Evolutionary conservation across 2,888 invertebrate genomes (phyloP), one percentile per base, ranked within the genome.

Genomic region (Omphaloscelis lunosa): DNA sequence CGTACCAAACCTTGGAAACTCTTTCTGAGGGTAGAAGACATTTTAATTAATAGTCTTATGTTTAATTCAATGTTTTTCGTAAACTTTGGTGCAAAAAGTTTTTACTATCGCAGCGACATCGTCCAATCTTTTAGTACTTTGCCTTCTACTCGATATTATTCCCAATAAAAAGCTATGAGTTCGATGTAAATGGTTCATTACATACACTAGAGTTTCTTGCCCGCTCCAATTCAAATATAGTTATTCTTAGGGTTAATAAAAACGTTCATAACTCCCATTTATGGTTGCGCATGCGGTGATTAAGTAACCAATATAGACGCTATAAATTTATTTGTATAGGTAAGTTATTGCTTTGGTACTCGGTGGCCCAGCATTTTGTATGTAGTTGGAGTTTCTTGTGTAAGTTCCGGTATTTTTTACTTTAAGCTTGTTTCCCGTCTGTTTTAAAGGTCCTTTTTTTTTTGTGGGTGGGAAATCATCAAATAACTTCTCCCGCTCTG

Each of bases 171-270:
- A 61, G 59, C 62, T 63, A 77, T 67, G 68, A 51, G 69, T 72
- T 71, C 73, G 27, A 72, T 65, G 39, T 63, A 58, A 74, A 80
- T 61, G 68, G 73, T 58, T 80, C 83, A 74, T 79, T 83, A 83
- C 84, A 59, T 79, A 79, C 67, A 79, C 67, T 69, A 53, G 41
- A 89, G 89, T 84, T 86, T 77, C 62, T 86, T 87, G 79, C 75
- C 75, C 79, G 88, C 75, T 84, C 77, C 86, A 72, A 82, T 86
- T 86, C 85, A 68, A 83, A 86, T 85, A 77, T 77, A 84, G 83
- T 86, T 90, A 91, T 90, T 89, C 83, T 86, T 79, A 81, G 87
- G 76, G 86, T 89, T 89, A 82, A 90, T 91, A 91, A 91, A 90
- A 90, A 80, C 83, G 86, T 86, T 86, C 88, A 90, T 91, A 90